Evolutionary conservation across 2,888 invertebrate genomes (phyloP).

Genomic region (Celastrina argiolus): DNA sequence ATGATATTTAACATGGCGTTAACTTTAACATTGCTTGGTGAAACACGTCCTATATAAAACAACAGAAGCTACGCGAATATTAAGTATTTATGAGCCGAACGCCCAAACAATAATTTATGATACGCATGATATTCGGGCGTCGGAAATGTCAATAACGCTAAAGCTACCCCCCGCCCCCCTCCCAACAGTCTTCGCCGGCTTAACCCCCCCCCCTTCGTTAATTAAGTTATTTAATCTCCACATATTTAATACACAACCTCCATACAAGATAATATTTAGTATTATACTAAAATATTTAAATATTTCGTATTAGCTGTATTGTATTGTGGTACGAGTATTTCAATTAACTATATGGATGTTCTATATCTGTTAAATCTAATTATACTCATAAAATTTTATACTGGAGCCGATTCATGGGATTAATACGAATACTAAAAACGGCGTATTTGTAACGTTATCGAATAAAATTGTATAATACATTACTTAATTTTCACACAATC

Average conservation of each 20-base stretch:
- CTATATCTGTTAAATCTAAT: no score
- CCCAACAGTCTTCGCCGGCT: not conserved
- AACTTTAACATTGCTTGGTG: no score
- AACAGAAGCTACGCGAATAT: not conserved
- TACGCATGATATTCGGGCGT: not conserved
- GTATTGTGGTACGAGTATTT: not conserved
- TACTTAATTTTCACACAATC: no score
- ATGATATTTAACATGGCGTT: no score
- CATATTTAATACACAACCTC: slow-evolving; percentile 2
- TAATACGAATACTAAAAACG: no score
- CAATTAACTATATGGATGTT: not conserved
- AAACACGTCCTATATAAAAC: no score
- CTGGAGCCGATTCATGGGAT: no score
- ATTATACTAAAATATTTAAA: not conserved
- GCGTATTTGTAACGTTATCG: no score
- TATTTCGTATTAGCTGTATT: not conserved
- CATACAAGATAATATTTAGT: not conserved
- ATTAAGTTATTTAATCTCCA: slow-evolving; percentile 10
- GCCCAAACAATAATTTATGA: not conserved
- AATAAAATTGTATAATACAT: no score
- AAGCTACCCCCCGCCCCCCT: not conserved
- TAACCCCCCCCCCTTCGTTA: not conserved
- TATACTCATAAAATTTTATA: no score
- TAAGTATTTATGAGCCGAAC: not conserved
- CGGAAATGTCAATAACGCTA: slow-evolving; percentile 16